Conservation (phyloP, 2,113 vertebrate genomes). For the Otolemur garnettii region DNA sequence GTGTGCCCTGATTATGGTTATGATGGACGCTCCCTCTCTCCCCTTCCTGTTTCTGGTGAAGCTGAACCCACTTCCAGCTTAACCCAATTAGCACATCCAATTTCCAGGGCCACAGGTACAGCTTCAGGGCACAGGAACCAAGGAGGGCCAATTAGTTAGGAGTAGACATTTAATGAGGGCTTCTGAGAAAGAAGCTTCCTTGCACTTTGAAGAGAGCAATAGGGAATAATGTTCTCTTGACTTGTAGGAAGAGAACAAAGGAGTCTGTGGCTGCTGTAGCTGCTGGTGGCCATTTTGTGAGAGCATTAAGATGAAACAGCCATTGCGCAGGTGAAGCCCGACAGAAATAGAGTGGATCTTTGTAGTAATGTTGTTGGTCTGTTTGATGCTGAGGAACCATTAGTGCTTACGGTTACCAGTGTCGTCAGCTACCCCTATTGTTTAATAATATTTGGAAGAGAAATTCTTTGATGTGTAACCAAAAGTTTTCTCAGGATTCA, state of each 20-base stretch:
- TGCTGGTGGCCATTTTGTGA: background rate
- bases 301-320: background rate
- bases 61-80: background rate
- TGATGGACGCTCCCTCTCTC: background rate
- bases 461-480: background rate
- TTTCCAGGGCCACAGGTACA: background rate
- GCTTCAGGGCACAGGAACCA: background rate
- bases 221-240: conserved; percentile 8
- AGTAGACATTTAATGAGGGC: conserved; percentile 46
- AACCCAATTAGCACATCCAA: background rate
- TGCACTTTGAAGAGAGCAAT: background rate
- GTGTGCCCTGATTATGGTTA: background rate
- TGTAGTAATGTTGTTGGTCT: background rate
- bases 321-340: background rate
- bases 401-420: background rate
- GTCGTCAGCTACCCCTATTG: background rate
- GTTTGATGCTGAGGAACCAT: background rate
- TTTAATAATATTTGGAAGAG: background rate
- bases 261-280: background rate
- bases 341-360: background rate
- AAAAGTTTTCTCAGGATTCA: background rate
- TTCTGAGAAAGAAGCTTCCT: background rate
- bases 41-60: background rate
- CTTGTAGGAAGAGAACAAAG: background rate
- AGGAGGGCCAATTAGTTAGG: background rate